Conservation (phyloP, 2,797 vertebrate species). For the Gallinago nigripennis region DNA sequence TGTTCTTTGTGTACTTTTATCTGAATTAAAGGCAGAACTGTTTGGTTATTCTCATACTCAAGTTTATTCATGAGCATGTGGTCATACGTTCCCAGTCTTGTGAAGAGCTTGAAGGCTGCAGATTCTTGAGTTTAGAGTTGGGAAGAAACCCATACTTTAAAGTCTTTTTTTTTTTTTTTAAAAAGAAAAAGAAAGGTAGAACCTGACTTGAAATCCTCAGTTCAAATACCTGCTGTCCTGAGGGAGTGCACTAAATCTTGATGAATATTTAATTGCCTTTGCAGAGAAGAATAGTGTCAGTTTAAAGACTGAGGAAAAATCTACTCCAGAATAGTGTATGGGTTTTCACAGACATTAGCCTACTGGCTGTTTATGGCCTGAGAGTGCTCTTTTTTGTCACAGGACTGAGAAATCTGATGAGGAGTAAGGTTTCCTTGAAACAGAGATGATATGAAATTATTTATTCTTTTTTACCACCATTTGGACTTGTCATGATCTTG, state of each 20-base stretch:
- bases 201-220: neutral
- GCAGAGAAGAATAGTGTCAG: neutral
- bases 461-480: neutral
- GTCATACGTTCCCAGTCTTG: neutral
- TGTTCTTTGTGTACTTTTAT: neutral
- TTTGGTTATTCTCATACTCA: neutral
- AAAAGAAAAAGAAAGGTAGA: neutral
- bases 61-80: neutral
- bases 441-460: neutral
- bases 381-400: neutral
- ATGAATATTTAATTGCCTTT: constrained; percentile 1
- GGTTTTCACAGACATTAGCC: neutral
- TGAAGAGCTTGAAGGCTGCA: neutral
- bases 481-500: neutral
- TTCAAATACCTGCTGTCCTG: neutral
- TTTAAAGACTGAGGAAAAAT: neutral
- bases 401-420: neutral
- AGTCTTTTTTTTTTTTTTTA: neutral
- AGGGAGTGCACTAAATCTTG: neutral
- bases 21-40: neutral
- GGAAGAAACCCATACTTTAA: neutral
- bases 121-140: neutral
- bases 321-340: neutral
- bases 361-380: neutral
- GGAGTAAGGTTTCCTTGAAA: neutral